Evolutionary conservation across 2,888 invertebrate species (phyloP).

Genomic region (Chloroclysta siterata): DNA sequence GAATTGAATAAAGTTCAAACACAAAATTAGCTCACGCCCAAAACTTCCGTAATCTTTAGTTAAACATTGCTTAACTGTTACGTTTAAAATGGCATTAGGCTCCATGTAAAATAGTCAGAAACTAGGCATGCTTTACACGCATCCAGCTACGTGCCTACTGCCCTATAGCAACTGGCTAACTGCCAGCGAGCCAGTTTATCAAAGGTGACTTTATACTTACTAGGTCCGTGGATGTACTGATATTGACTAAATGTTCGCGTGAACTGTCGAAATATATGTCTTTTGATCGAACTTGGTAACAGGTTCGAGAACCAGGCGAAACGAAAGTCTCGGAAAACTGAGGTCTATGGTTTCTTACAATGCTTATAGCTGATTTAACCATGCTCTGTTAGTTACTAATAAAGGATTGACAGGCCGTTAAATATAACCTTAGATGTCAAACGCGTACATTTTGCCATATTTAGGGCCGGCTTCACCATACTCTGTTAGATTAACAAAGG

Average conservation of each 20-base stretch:
- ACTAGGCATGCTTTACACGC: conserved; percentile 5
- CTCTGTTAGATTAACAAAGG: too few relatives aligned
- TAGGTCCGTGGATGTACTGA: not conserved
- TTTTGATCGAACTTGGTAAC: not conserved
- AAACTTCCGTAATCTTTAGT: conserved; percentile 41
- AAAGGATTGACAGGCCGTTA: too few relatives aligned
- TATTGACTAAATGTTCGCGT: not conserved
- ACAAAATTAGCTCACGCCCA: conserved; percentile 26
- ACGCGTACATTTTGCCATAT: too few relatives aligned
- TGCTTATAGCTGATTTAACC: too few relatives aligned
- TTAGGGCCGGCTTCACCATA: too few relatives aligned
- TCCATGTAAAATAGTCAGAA: conserved; percentile 21
- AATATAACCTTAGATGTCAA: too few relatives aligned
- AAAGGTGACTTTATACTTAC: too few relatives aligned
- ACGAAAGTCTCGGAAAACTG: not conserved
- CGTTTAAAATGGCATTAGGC: conserved; percentile 38
- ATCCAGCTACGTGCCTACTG: not conserved
- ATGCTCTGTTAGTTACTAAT: too few relatives aligned
- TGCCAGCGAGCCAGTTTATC: conserved; percentile 1
- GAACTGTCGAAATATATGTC: not conserved
- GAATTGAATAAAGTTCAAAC: conserved; percentile 26
- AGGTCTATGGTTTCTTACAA: not conserved
- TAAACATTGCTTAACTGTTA: conserved; percentile 41
- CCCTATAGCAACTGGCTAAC: not conserved
- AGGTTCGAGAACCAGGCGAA: too few relatives aligned